Percentiles rank a stretch among this genome's conserved stretches.
phyloP scores from a whole-genome alignment of 2,888 invertebrate species.

The Pollenia labialis region DNA sequence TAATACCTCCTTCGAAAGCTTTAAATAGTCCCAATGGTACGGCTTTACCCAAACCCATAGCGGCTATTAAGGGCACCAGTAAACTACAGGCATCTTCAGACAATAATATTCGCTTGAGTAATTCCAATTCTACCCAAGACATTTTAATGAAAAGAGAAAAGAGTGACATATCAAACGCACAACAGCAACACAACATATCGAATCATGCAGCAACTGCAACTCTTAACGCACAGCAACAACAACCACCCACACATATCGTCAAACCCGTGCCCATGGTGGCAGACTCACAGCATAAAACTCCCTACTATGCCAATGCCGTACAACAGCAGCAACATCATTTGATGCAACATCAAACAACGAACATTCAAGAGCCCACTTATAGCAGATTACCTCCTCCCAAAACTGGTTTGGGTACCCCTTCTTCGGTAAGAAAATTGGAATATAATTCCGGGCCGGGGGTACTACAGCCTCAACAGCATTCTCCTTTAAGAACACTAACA shows the following conservation, averaged over 20 bases:
- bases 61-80: conserved; percentile 95
- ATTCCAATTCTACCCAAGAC: conserved; percentile 75
- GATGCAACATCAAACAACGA: conserved; percentile 57
- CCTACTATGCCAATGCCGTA: conserved; percentile 63
- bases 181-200: conserved; percentile 64
- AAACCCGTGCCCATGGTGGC: conserved; percentile 76
- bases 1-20: conserved; percentile 76
- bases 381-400: conserved; percentile 80
- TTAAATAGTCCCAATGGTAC: conserved; percentile 78
- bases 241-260: conserved; percentile 78
- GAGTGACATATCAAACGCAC: conserved; percentile 84
- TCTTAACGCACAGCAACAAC: conserved; percentile 57
- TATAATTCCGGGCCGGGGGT: conserved; percentile 80
- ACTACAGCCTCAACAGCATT: conserved; percentile 84
- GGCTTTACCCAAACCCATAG: conserved; percentile 94
- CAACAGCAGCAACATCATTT: conserved; percentile 38
- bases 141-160: conserved; percentile 84
- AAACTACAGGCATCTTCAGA: conserved; percentile 86
- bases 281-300: conserved; percentile 77
- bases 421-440: conserved; percentile 87
- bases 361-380: conserved; percentile 73
- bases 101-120: conserved; percentile 74
- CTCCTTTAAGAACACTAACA: conserved; percentile 77
- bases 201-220: conserved; percentile 56
- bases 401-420: conserved; percentile 72